Evolutionary conservation across 2,888 invertebrate genomes (phyloP).

Genomic region (Chrysotoxum bicinctum): DNA sequence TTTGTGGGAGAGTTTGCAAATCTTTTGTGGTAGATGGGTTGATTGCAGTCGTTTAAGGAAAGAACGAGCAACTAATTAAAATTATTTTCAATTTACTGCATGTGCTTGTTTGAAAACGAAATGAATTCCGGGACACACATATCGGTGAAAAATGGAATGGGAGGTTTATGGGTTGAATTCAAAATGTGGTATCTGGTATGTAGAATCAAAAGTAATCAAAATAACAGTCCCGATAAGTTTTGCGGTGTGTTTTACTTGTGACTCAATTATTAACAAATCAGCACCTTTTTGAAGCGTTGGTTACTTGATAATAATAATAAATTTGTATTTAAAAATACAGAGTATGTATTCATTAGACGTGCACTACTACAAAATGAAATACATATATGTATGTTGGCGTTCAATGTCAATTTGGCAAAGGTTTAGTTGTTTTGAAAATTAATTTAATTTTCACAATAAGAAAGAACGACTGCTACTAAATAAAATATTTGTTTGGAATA

Average conservation of each 20-base stretch:
- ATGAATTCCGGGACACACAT: background rate
- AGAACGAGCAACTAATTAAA: constrained; percentile 42
- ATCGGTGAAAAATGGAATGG: background rate
- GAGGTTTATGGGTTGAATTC: background rate
- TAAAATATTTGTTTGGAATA: too few species aligned
- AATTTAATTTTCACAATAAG: too few species aligned
- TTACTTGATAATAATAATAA: too few species aligned
- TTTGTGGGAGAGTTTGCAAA: constrained; percentile 27
- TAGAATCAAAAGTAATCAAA: background rate
- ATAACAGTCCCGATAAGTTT: too few species aligned
- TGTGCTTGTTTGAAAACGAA: constrained; percentile 13
- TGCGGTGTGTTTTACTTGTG: background rate
- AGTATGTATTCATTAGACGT: too few species aligned
- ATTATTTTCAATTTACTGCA: constrained; percentile 52
- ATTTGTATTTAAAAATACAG: too few species aligned
- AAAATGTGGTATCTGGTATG: background rate
- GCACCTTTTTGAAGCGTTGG: background rate
- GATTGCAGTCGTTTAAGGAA: constrained; percentile 11
- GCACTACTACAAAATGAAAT: too few species aligned
- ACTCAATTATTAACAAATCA: background rate
- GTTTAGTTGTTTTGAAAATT: too few species aligned
- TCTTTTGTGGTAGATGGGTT: background rate
- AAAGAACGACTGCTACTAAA: too few species aligned
- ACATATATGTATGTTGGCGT: too few species aligned
- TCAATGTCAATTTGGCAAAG: too few species aligned